Evolutionary conservation across 2,888 invertebrate genomes (phyloP).

Genomic region (Argyresthia albistria): DNA sequence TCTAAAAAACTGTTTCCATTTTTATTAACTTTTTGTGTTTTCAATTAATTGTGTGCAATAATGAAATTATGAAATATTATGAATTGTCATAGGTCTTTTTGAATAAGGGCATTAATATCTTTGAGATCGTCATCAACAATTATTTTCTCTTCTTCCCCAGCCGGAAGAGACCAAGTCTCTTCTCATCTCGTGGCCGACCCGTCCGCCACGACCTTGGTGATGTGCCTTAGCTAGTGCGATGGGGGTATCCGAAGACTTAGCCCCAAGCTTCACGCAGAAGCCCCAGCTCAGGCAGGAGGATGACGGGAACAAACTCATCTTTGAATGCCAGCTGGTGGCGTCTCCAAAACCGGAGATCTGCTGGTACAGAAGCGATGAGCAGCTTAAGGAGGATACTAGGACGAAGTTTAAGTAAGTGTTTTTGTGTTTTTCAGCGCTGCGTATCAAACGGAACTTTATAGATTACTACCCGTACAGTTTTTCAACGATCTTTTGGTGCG

Average conservation of each 20-base stretch:
- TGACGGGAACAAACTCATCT: conserved; percentile 94
- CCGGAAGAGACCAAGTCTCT: conserved; percentile 22
- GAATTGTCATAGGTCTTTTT: no score
- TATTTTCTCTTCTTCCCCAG: conserved; percentile 18
- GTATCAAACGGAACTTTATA: no score
- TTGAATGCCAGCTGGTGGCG: conserved; percentile 92
- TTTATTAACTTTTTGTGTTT: no score
- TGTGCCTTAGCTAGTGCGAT: conserved; percentile 67
- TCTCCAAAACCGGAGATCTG: conserved; percentile 92
- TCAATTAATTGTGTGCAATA: no score
- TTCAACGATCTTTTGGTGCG: no score
- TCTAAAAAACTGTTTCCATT: no score
- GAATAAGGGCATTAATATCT: no score
- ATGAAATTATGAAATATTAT: no score
- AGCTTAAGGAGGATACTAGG: conserved; percentile 86
- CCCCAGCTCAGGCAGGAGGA: conserved; percentile 97
- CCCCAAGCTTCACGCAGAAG: conserved; percentile 99
- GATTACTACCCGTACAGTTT: no score
- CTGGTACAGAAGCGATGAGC: conserved; percentile 92
- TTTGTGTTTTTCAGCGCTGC: background rate
- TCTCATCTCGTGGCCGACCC: conserved; percentile 9
- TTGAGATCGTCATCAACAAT: background rate
- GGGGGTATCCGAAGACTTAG: conserved; percentile 94
- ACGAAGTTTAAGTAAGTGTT: conserved; percentile 81
- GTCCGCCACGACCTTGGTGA: conserved; percentile 31